These are phyloP conservation scores for Epinephelus moara DNA, from an alignment of 2,113 vertebrate species.

Conservation along the genomic window DNA sequence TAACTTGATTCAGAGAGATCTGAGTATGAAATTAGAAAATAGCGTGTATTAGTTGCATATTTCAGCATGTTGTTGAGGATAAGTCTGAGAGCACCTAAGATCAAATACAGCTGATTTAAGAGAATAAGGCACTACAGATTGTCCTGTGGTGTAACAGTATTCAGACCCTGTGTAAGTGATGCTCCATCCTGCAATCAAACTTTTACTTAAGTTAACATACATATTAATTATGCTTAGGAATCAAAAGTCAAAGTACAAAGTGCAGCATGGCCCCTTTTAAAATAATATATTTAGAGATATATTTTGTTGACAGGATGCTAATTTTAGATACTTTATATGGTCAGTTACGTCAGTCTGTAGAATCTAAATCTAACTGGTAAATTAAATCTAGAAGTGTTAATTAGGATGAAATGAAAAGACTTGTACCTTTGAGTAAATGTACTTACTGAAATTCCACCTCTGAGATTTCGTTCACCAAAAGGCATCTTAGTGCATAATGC, in stretches of 20 bases:
- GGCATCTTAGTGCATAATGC: background rate
- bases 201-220: background rate
- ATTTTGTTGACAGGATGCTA: background rate
- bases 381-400: background rate
- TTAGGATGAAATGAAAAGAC: background rate
- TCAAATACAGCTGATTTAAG: background rate
- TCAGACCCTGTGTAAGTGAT: background rate
- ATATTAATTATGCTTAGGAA: too few species aligned
- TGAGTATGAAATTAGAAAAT: constrained; percentile 9
- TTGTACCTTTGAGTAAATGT: background rate
- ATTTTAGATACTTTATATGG: background rate
- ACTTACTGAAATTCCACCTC: background rate
- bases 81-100: background rate
- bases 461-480: background rate
- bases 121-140: constrained; percentile 12
- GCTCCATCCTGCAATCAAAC: background rate
- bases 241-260: background rate
- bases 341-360: background rate
- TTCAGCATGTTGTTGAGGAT: background rate
- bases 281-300: too few species aligned
- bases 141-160: background rate
- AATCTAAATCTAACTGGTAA: background rate
- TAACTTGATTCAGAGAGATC: background rate
- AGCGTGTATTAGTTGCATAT: background rate
- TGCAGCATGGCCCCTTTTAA: background rate